These are phyloP conservation scores for Diabrotica virgifera DNA, from an alignment of 1,140 invertebrate genomes.

Conservation along the genomic window DNA sequence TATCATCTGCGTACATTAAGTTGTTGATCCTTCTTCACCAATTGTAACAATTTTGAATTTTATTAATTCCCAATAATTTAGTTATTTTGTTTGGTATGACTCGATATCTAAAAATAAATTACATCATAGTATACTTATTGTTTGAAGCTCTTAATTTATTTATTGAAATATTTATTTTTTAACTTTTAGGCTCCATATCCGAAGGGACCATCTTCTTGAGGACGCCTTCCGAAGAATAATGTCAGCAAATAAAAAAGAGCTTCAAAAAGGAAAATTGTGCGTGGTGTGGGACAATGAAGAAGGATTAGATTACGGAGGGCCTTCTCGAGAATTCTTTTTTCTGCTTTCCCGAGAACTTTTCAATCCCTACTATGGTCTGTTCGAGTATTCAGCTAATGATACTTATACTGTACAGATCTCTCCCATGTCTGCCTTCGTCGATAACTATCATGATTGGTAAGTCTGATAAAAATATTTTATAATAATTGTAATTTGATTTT, in stretches of 20 bases:
- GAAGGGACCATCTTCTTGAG: conserved; percentile 89
- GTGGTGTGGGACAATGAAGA: conserved; percentile 96
- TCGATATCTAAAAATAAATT: too few relatives aligned
- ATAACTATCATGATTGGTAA: conserved; percentile 95
- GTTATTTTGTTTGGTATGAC: too few relatives aligned
- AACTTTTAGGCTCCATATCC: conserved; percentile 76
- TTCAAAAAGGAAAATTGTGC: conserved; percentile 92
- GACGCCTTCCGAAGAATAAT: conserved; percentile 97
- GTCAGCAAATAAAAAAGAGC: conserved; percentile 91
- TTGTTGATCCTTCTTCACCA: too few relatives aligned
- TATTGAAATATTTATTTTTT: conserved; percentile 15
- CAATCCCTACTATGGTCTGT: conserved; percentile 97
- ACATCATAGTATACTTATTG: too few relatives aligned
- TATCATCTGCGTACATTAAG: too few relatives aligned
- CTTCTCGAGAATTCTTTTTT: conserved; percentile 96
- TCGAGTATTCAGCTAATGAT: conserved; percentile 97
- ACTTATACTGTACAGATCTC: conserved; percentile 98
- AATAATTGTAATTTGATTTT: too few relatives aligned
- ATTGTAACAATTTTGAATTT: too few relatives aligned
- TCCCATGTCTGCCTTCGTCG: conserved; percentile 96
- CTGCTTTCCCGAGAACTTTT: conserved; percentile 93
- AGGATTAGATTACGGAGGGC: conserved; percentile 95
- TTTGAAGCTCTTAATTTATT: not conserved
- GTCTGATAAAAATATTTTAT: conserved; percentile 27
- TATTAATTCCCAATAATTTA: too few relatives aligned